Conservation (phyloP, 2,113 vertebrate species). For the Sceloporus tristichus region DNA sequence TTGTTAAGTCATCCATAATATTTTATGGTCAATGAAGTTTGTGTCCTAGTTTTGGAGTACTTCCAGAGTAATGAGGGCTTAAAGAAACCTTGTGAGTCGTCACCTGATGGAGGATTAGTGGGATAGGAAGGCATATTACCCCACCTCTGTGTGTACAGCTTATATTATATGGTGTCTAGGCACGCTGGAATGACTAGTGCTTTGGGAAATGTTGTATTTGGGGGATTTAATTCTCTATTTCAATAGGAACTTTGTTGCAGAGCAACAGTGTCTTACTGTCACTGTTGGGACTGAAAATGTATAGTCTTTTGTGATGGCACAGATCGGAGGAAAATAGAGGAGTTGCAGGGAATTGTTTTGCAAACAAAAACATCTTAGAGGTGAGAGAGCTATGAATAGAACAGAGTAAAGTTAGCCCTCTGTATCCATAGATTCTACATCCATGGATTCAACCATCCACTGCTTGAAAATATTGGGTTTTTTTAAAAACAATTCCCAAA, state of each 20-base stretch:
- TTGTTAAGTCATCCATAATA: constrained; percentile 33
- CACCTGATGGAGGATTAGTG: constrained; percentile 85
- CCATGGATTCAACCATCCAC: too few species aligned
- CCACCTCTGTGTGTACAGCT: constrained; percentile 26
- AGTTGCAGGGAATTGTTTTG: neutral
- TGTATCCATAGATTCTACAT: too few species aligned
- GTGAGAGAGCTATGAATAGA: neutral
- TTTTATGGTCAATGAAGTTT: constrained; percentile 67
- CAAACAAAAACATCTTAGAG: neutral
- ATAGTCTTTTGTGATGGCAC: neutral
- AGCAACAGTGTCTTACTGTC: constrained; percentile 12
- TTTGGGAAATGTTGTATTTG: constrained; percentile 15
- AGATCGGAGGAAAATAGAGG: neutral
- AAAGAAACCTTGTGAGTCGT: constrained; percentile 82
- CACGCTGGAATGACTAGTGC: neutral
- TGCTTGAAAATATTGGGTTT: too few species aligned
- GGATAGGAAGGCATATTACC: constrained; percentile 58
- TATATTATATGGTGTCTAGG: constrained; percentile 29
- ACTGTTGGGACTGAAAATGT: neutral
- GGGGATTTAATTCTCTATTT: constrained; percentile 23
- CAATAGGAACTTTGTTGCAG: neutral
- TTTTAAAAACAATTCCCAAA: too few species aligned
- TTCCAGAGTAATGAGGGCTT: constrained; percentile 64
- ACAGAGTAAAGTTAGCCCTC: neutral
- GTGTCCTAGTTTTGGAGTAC: constrained; percentile 52